A percentile compares a stretch with the other conserved stretches of the same genome.
phyloP scores from a whole-genome alignment of 2,113 vertebrate genomes.

The Prionailurus bengalensis region DNA sequence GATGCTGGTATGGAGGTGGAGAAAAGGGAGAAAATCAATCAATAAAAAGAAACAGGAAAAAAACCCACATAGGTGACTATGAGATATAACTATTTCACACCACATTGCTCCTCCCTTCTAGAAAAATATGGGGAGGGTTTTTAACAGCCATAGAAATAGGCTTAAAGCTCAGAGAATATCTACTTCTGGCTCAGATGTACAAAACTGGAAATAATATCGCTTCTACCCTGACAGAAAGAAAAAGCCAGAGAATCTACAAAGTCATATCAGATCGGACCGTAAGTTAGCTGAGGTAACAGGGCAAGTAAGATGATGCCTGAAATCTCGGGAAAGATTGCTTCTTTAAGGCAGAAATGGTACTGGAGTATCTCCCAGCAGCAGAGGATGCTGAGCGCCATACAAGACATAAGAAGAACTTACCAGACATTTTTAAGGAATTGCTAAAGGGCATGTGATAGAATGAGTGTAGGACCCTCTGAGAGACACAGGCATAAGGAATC shows the following conservation, averaged over 20 bases:
- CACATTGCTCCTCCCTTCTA: background rate
- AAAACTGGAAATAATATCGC: background rate
- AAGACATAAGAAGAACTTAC: background rate
- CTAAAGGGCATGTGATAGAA: background rate
- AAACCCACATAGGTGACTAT: background rate
- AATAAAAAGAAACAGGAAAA: background rate
- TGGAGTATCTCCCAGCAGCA: background rate
- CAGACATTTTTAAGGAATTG: background rate
- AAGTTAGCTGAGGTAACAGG: background rate
- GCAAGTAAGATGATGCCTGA: background rate
- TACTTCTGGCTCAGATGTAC: background rate
- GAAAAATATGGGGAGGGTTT: background rate
- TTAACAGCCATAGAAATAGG: background rate
- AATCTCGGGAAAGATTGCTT: background rate
- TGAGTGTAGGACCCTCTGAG: background rate
- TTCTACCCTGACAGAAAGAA: background rate
- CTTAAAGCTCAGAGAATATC: background rate
- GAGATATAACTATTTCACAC: background rate
- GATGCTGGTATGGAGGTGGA: background rate
- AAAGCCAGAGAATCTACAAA: background rate
- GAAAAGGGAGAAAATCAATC: background rate
- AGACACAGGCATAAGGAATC: background rate
- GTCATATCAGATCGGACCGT: background rate
- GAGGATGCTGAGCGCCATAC: background rate
- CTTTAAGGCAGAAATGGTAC: background rate